Evolutionary conservation across 2,113 vertebrate genomes (phyloP), one percentile per base, ranked within the genome.

Genomic region (Ibidorhyncha struthersii): DNA sequence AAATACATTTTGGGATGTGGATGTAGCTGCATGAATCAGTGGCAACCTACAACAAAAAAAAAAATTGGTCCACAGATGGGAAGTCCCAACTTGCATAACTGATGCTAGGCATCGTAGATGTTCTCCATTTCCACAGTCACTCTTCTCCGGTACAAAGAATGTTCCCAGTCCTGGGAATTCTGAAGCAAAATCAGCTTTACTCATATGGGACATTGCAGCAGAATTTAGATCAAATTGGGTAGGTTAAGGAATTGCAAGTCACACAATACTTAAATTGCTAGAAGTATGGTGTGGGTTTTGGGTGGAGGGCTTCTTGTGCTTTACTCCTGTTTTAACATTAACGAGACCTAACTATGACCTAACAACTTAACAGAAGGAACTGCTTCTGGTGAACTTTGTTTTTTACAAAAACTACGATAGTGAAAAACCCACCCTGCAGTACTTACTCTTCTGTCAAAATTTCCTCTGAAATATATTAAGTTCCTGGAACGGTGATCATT

Each of bases 1-100:
- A 25, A 77, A 52, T 8, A 30, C 0, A 0, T 20, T 59, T 81
- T 13, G 38, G 15, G 30, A 9, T 10, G 41, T 10, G 5, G 12
- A 19, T 12, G 26, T 34, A 58, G 41, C 67, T 59, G 43, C 63
- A 50, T 41, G 23, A 55, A 58, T 63, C 16, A 40, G 47, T 56
- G 43, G 22, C 34, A n/a, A 40, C 52, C 32, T 40, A 26, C 6
- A 61, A 47, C 25, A 72, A 67, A 72, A 63, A 80, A 93, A 40
- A n/a, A 67, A n/a, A n/a, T n/a, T n/a, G n/a, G 27, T 9, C 18
- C 21, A 3, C 26, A 55, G 32, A 40, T 49, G 34, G 47, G 20
- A 58, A 61, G 41, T 49, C 34, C 13, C 16, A 47, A 1, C 22
- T 20, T 80, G 36, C 27, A 1, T 59, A 53, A 61, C 3, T 21